Evolutionary conservation across 2,888 invertebrate species (phyloP), one percentile per base, ranked within the genome.

Genomic region (Caenorhabditis angaria): DNA sequence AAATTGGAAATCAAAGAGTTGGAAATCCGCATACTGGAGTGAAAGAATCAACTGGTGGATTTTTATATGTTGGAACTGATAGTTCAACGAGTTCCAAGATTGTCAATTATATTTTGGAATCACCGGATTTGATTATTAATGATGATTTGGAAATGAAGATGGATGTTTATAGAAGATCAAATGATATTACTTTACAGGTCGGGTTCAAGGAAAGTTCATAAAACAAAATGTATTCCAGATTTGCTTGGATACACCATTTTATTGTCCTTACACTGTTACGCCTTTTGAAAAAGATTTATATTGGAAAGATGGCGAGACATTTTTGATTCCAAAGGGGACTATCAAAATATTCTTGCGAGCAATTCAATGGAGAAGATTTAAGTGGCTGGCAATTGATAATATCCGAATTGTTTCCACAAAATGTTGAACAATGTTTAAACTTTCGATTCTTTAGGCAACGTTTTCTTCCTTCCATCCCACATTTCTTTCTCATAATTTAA

Each of bases 341-440:
- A 65, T 72, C 24, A 65, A 83, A 76, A 61, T 84, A 10, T 82
- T 70, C 67, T 79, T 84, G 35, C 71, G 80, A 55, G 84, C 84
- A 1, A 83, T 81, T 28, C 84, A 84, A 65, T 82, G 82, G 83
- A 80, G 81, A 60, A 66, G 75, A 54, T 83, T 83, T 78, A 84
- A 84, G 56, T 83, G 84, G 84, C 62, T 84, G 22, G 84, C 83
- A 3, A 80, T 84, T 47, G 82, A 82, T 64, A 83, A 84, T 63
- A 62, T 83, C 27, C 65, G 64, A 35, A 66, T 78, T 18, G 55
- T 50, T 25, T 65, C 73, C 1, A 28, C 53, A 1, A 47, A 58
- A 18, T 73, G 73, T 25, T 68, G 29, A 67, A 28, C 35, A 64
- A 47, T 57, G 25, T 32, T 10, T 41, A 41, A 5, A 18, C 18